Evolutionary conservation across 1,140 invertebrate species (phyloP), one percentile per base, ranked within the genome.

Genomic region (Dendroctonus ponderosae): DNA sequence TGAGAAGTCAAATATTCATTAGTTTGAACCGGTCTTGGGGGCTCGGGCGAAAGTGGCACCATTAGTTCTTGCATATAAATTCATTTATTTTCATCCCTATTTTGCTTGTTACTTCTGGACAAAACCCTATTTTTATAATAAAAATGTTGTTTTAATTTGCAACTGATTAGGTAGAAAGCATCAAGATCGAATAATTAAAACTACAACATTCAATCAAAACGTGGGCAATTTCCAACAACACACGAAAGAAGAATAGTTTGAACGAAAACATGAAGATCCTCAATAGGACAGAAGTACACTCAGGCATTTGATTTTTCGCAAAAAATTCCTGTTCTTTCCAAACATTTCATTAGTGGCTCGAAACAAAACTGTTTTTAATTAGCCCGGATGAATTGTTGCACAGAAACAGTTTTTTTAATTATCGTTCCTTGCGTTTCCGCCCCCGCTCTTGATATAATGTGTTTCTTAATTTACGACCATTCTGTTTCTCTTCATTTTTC

Each of bases 341-440:
- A 59, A 59, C 63, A 48, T 58, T 59, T 66, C 63, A 66, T 66
- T 66, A 66, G 48, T 26, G 56, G 49, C 63, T 26, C 39, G 42
- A 66, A 66, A 66, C 54, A 66, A 66, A 58, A 66, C 63, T 50
- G 63, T 52, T 59, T 66, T 66, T 66, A 66, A 66, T 66, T 66
- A 66, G 44, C 52, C 51, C 11, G 40, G 51, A 66, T 66, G 59
- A 66, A 59, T 66, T 66, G 63, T 66, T 66, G 52, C 11, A n/a
- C 54, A 59, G 51, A 51, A 66, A 66, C 44, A 66, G 40, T 54
- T 66, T 66, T 59, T 66, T 66, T 66, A 66, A 66, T 66, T 66
- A 66, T 50, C 54, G 63, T 44, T 58, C 57, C 62, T 64, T 64
- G 53, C 53, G 42, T 57, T 64, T 57, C 57, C 52, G 26, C 42